Conservation (phyloP, 2,113 vertebrate species). For the Dipodomys merriami region DNA sequence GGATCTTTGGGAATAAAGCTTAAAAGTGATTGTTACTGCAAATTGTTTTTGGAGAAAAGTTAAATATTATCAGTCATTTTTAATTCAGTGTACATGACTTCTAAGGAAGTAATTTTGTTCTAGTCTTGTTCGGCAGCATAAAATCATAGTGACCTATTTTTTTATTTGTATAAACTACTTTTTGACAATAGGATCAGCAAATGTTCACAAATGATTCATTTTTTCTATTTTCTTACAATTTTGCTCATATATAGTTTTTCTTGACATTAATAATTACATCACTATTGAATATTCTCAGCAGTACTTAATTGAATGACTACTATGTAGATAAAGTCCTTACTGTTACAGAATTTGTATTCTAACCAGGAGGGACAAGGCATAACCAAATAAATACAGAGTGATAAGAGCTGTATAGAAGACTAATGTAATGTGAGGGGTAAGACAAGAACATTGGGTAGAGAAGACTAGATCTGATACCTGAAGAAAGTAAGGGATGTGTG, state of each 20-base stretch:
- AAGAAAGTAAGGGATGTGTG: background rate
- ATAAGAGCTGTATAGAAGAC: background rate
- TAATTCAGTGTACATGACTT: background rate
- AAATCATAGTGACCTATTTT: constrained; percentile 29
- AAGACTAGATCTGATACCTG: background rate
- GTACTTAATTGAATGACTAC: constrained; percentile 17
- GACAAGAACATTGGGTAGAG: background rate
- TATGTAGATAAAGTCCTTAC: constrained; percentile 38
- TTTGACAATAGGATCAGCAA: constrained; percentile 42
- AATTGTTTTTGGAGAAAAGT: constrained; percentile 27
- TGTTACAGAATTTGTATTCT: constrained; percentile 18
- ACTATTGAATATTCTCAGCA: constrained; percentile 30
- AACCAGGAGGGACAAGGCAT: background rate
- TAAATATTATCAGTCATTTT: constrained; percentile 1
- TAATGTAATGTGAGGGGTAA: background rate
- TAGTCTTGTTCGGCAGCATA: constrained; percentile 10
- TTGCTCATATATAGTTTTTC: constrained; percentile 53
- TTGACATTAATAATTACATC: constrained; percentile 50
- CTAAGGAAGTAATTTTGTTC: constrained; percentile 25
- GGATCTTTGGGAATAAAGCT: constrained; percentile 42
- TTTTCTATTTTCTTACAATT: constrained; percentile 47
- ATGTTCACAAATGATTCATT: constrained; percentile 17
- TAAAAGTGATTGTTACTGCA: constrained; percentile 30
- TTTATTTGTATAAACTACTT: constrained; percentile 42
- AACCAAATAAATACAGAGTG: background rate